Evolutionary conservation across 2,797 vertebrate genomes (phyloP).

Genomic region (Limnodromus scolopaceus): DNA sequence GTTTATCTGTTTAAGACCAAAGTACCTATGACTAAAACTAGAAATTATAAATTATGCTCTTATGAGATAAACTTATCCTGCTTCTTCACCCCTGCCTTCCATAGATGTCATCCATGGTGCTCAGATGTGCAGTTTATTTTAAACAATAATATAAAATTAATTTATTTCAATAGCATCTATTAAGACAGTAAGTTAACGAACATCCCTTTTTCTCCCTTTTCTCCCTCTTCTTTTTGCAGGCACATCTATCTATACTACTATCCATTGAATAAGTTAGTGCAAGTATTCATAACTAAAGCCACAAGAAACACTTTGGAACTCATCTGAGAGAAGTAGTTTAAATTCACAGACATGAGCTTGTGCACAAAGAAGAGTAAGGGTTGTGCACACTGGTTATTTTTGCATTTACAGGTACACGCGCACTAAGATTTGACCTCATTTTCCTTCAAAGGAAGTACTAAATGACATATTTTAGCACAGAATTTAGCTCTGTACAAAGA

Average conservation of each 20-base stretch:
- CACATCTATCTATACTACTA: not conserved
- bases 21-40: not conserved
- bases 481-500: not conserved
- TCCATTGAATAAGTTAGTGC: not conserved
- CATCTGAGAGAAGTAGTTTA: not conserved
- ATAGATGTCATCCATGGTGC: not conserved
- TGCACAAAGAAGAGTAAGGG: not conserved
- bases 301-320: not conserved
- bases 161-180: not conserved
- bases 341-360: not conserved
- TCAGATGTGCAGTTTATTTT: not conserved
- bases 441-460: not conserved
- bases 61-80: not conserved
- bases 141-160: not conserved
- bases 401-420: not conserved
- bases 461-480: not conserved
- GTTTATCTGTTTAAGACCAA: not conserved
- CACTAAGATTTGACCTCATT: not conserved
- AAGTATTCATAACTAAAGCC: not conserved
- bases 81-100: not conserved
- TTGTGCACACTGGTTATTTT: not conserved
- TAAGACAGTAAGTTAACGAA: not conserved
- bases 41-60: not conserved
- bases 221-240: not conserved
- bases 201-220: not conserved